Conservation (phyloP, 2,888 invertebrate genomes). For the Cinara cedri region DNA sequence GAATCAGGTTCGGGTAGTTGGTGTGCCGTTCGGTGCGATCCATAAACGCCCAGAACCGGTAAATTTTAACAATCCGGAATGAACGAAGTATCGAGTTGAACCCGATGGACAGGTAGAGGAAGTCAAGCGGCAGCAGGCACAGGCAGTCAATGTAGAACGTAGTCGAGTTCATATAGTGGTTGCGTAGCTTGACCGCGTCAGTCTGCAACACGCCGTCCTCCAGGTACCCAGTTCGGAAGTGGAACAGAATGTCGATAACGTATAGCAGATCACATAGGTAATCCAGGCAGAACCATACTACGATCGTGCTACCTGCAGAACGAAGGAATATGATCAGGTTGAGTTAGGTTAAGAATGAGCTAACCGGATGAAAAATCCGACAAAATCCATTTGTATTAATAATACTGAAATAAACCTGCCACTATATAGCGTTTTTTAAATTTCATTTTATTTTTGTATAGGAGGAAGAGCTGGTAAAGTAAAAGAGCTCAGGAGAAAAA, state of each 20-base stretch:
- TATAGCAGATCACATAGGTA: constrained; percentile 96
- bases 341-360: neutral
- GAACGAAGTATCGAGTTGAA: constrained; percentile 94
- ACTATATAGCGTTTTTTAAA: no score
- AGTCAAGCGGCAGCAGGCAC: constrained; percentile 95
- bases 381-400: no score
- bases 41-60: constrained; percentile 98
- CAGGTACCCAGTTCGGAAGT: constrained; percentile 95
- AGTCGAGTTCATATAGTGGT: constrained; percentile 97
- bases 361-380: no score
- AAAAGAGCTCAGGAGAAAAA: no score
- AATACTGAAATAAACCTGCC: no score
- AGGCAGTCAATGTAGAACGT: constrained; percentile 98
- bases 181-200: constrained; percentile 87
- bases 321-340: constrained; percentile 57
- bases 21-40: constrained; percentile 98
- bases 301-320: constrained; percentile 77
- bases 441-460: no score
- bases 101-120: constrained; percentile 96
- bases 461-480: no score
- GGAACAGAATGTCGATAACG: constrained; percentile 93
- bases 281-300: constrained; percentile 96
- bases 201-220: constrained; percentile 98
- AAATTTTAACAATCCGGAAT: constrained; percentile 95
- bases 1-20: constrained; percentile 97